phyloP scores from a whole-genome alignment of 1,140 invertebrate genomes.

The Aphis craccivora region DNA sequence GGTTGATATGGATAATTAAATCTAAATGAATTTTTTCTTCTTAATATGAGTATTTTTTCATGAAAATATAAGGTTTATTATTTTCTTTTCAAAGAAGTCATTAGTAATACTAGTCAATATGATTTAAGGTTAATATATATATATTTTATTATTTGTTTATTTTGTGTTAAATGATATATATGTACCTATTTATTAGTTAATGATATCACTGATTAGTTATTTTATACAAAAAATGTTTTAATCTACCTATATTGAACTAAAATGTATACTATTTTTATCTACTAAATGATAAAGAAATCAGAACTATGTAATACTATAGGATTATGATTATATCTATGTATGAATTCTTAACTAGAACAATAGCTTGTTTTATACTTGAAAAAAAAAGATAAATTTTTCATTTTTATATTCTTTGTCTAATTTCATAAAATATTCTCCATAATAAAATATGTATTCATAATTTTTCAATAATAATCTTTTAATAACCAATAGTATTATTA shows the following conservation, averaged over 20 bases:
- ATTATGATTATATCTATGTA: neutral
- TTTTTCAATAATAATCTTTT: neutral
- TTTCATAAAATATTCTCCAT: neutral
- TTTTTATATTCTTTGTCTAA: neutral
- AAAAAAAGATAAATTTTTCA: neutral
- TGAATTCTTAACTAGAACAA: neutral
- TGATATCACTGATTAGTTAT: neutral
- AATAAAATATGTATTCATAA: neutral
- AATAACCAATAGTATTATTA: neutral
- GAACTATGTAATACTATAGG: constrained; percentile 13
- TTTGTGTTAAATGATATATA: neutral
- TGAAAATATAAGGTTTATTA: too few relatives aligned
- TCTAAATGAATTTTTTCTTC: too few relatives aligned
- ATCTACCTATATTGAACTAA: neutral
- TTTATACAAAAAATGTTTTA: neutral
- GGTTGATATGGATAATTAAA: too few relatives aligned
- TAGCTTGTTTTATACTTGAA: neutral
- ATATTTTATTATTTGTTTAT: neutral
- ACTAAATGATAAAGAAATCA: neutral
- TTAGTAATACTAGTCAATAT: too few relatives aligned
- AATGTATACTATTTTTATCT: neutral
- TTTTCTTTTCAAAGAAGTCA: too few relatives aligned
- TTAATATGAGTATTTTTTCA: too few relatives aligned
- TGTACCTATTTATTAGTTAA: neutral
- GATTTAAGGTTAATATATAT: neutral